Conservation (phyloP, 2,888 invertebrate genomes). For the Eilema depressum region DNA sequence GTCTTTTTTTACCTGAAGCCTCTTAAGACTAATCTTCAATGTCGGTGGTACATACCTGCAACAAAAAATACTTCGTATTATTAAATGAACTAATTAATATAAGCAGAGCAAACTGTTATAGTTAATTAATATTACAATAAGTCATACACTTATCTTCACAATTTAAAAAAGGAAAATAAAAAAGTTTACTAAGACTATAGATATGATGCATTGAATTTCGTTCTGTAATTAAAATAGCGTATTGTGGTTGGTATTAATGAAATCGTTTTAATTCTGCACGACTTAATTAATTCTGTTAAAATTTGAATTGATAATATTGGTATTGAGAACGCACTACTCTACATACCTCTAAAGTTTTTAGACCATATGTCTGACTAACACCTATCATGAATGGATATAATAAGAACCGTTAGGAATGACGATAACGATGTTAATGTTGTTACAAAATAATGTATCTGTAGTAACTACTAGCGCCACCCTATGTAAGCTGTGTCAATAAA, state of each 20-base stretch:
- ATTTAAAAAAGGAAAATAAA: conserved; percentile 5
- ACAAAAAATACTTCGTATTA: conserved; percentile 33
- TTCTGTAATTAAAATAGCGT: background rate
- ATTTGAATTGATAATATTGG: background rate
- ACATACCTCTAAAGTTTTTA: background rate
- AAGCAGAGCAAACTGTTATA: background rate
- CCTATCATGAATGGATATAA: background rate
- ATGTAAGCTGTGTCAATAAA: no score
- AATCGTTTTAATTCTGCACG: background rate
- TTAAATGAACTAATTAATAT: conserved; percentile 13
- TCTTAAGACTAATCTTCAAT: conserved; percentile 8
- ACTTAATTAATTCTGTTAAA: background rate
- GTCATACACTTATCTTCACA: background rate
- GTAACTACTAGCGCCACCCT: no score
- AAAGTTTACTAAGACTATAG: background rate
- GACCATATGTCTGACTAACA: background rate
- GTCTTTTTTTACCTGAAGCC: conserved; percentile 25
- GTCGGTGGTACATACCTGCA: conserved; percentile 49
- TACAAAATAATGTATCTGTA: no score
- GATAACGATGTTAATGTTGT: no score
- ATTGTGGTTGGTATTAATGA: background rate
- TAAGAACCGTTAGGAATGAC: background rate
- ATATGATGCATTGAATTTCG: background rate
- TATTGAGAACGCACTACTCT: background rate
- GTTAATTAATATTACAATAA: conserved; percentile 30